Evolutionary conservation across 2,113 vertebrate genomes (phyloP), one percentile per base, ranked within the genome.

Genomic region (Pelusios castaneus): DNA sequence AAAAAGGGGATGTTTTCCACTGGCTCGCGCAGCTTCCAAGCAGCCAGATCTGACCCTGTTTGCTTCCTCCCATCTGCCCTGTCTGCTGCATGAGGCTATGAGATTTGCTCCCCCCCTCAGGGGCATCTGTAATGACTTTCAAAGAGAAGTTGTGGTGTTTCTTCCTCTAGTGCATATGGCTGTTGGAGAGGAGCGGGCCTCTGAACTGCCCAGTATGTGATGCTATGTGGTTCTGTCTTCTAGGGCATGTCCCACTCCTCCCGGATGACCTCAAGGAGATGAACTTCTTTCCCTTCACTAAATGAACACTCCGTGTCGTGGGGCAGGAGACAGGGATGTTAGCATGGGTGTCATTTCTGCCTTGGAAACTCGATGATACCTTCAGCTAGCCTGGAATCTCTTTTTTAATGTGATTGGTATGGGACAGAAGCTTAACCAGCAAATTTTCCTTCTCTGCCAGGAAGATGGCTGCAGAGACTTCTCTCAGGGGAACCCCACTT

Each of bases 401-500:
- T 87, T 92, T 87, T 87, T 63, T 88, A 78, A 88, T 75, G 83
- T 1, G 0, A 85, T 93, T 82, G 88, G 79, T 89, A 92, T 93
- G 95, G 93, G 95, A 97, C 92, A 93, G 91, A 89, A 96, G 94
- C 94, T 97, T 96, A 96, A 95, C 63, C 82, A 84, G 89, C 91
- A 58, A 96, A 77, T 93, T 92, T 89, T 92, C 88, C 83, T 95
- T 91, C 91, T 17, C 73, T 88, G 90, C 84, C 89, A 80, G 86
- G 92, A 93, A 95, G 96, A 92, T 95, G 95, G 95, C 84, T 91
- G 92, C 96, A 97, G 97, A 96, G 91, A 92, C 94, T 93, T 97
- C 91, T 91, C 97, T 97, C 97, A 97, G 96, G 97, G 96, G 95
- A 96, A 89, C 95, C 92, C 85, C 79, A 89, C 91, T 97, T 94